These are phyloP conservation scores for Elgaria multicarinata DNA, from an alignment of 2,113 vertebrate genomes.

Conservation along the genomic window DNA sequence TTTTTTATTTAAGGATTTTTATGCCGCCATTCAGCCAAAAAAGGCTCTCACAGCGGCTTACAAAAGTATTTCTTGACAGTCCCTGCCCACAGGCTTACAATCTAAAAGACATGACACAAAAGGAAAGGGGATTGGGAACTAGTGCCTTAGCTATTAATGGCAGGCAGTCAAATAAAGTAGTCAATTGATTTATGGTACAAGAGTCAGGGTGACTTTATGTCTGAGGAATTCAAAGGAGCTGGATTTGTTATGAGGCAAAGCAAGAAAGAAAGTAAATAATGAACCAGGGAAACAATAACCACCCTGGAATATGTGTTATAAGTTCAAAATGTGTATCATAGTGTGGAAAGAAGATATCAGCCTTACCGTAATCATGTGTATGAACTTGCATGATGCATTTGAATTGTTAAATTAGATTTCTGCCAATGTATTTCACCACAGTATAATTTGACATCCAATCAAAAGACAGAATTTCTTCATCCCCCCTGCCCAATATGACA, in stretches of 20 bases:
- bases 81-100: no score
- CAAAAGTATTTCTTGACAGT: no score
- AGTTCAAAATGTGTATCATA: conserved; percentile 65
- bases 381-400: conserved; percentile 63
- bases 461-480: conserved; percentile 10
- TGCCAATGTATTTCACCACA: conserved; percentile 36
- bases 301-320: conserved; percentile 64
- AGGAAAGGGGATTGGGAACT: no score
- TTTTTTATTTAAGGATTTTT: no score
- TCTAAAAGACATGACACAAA: no score
- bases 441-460: conserved; percentile 36
- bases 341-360: conserved; percentile 44
- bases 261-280: conserved; percentile 67
- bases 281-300: conserved; percentile 53
- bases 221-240: conserved; percentile 72
- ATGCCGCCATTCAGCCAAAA: no score
- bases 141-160: conserved; percentile 72
- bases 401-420: conserved; percentile 55
- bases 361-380: conserved; percentile 70
- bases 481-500: not conserved
- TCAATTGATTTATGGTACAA: conserved; percentile 69
- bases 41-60: no score
- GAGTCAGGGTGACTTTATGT: conserved; percentile 70
- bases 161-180: conserved; percentile 71
- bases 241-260: conserved; percentile 63